Base-by-base conservation (phyloP, 2,888 invertebrate genomes). In the Sclerodermus sp. region DNA sequence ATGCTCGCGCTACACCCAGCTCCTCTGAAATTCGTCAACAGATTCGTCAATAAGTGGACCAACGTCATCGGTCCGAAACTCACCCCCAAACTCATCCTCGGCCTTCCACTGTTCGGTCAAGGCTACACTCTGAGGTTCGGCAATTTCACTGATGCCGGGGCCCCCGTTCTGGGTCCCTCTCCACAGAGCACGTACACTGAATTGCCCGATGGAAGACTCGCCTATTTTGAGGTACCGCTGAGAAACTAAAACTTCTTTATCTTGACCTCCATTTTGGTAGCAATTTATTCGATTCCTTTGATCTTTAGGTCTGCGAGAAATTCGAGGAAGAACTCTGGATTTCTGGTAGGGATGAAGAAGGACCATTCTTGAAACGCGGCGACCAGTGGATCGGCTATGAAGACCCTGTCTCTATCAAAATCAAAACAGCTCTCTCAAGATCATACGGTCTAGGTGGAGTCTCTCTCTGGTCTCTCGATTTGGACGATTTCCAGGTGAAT, bases 331-430 rank as follows among this genome's bases (percentile, higher is more conserved):
- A 81, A n/a, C 80, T 79, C 57, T 86, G 86, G 78, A 59, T 66
- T 1, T 80, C 76, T 42, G 79, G 80, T 13, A 71, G 82, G 10
- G 89, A 89, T 64, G 81, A 81, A 42, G 82, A 82, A 29, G 89
- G 89, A 1, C 84, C 87, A 13, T 86, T 89, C 0, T 81, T 84
- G 1, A 82, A 86, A 8, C 84, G 83, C 43, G 88, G 86, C 5
- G 87, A 90, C 70, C 91, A 91, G 64, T 92, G 91, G 91, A 82
- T 91, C 54, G 87, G 89, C 4, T 92, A 86, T 66, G 92, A 92
- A 56, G 88, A 90, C 62, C 82, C 82, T 0, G 51, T 78, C 13
- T 66, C 74, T 0, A 57, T 75, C 1, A 76, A 73, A 55, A 60
- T 79, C 42, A 74, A 88, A 85, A 82, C 87, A 75, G 82, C 83